Evolutionary conservation across 1,140 invertebrate species (phyloP).

Genomic region (Trinorchestia longiramus): DNA sequence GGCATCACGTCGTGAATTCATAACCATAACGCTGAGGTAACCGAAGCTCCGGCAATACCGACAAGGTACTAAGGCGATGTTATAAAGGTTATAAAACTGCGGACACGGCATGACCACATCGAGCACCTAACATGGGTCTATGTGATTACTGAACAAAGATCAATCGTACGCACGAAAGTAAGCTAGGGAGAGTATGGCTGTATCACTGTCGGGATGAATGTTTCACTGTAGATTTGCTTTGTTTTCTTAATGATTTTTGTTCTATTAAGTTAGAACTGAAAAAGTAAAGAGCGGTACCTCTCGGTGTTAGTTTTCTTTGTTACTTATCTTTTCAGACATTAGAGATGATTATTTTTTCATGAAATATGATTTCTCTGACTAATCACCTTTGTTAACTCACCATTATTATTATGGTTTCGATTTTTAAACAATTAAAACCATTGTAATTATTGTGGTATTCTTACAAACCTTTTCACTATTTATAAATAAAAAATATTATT

Average conservation of each 20-base stretch:
- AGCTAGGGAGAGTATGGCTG: not conserved
- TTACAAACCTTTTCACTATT: too few relatives aligned
- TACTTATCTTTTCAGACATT: not conserved
- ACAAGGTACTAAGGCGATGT: constrained; percentile 42
- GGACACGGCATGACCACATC: constrained; percentile 2
- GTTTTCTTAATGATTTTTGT: not conserved
- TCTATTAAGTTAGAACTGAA: not conserved
- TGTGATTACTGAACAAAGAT: constrained; percentile 13
- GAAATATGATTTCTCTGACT: not conserved
- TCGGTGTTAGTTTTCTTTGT: not conserved
- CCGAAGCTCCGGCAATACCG: not conserved
- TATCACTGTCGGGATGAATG: not conserved
- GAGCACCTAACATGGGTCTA: not conserved
- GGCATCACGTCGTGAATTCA: constrained; percentile 20
- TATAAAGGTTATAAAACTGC: constrained; percentile 22
- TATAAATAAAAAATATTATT: too few relatives aligned
- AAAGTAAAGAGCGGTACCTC: not conserved
- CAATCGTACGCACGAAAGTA: not conserved
- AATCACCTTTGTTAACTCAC: not conserved
- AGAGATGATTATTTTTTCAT: not conserved
- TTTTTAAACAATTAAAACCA: too few relatives aligned
- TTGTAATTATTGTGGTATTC: too few relatives aligned
- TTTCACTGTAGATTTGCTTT: not conserved
- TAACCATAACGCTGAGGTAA: constrained; percentile 38
- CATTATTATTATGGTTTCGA: too few relatives aligned